Evolutionary conservation across 2,113 vertebrate species (phyloP).

Genomic region (Panthera tigris): DNA sequence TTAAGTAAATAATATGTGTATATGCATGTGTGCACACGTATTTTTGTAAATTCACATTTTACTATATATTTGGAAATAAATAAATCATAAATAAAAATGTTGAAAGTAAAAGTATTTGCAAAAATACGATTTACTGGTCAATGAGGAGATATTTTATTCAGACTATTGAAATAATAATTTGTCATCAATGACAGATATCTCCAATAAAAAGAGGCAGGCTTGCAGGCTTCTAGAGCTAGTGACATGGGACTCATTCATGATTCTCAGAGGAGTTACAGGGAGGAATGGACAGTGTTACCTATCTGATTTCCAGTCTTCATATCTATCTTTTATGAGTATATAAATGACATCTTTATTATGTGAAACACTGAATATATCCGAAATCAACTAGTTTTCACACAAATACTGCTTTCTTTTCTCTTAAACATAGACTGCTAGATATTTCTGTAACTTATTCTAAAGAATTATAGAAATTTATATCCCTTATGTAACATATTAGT

Average conservation of each 20-base stretch:
- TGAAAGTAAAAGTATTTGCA: background rate
- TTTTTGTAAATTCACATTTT: background rate
- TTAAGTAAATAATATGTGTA: background rate
- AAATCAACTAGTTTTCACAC: background rate
- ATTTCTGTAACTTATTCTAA: background rate
- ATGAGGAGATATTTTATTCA: background rate
- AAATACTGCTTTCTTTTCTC: background rate
- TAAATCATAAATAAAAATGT: background rate
- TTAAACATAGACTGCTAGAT: background rate
- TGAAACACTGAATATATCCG: background rate
- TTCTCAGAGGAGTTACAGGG: background rate
- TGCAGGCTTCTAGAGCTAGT: background rate
- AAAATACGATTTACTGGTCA: background rate
- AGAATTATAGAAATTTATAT: background rate
- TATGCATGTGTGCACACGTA: background rate
- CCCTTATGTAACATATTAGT: background rate
- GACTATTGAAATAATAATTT: background rate
- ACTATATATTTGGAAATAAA: background rate
- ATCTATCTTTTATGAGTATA: background rate
- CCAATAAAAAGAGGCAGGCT: background rate
- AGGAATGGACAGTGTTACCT: background rate
- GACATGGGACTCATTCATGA: background rate
- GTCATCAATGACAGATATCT: background rate
- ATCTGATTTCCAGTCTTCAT: background rate
- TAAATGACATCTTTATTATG: background rate